Evolutionary conservation across 2,113 vertebrate genomes (phyloP).

Genomic region (Poecilia latipinna): DNA sequence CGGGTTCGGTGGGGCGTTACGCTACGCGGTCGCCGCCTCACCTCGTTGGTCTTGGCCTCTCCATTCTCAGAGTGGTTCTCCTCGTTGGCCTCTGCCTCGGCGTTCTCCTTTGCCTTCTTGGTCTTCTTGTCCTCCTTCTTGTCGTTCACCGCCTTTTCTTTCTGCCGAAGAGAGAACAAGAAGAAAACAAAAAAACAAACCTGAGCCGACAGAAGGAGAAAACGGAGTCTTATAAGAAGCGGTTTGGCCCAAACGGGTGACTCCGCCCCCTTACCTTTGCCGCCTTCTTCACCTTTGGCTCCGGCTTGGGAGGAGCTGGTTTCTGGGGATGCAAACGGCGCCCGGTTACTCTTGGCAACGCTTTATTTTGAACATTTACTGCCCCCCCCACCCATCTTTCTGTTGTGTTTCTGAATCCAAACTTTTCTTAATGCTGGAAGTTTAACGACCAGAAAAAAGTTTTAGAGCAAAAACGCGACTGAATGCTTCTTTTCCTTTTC

Average conservation of each 20-base stretch:
- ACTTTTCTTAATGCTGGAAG: too few relatives aligned
- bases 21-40: conserved; percentile 44
- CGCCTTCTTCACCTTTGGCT: conserved; percentile 90
- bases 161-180: conserved; percentile 72
- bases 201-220: too few relatives aligned
- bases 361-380: not conserved
- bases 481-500: not conserved
- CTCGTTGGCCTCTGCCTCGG: conserved; percentile 87
- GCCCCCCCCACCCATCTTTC: too few relatives aligned
- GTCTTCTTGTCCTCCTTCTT: conserved; percentile 89
- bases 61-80: conserved; percentile 94
- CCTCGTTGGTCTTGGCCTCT: conserved; percentile 91
- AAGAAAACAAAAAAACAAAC: too few relatives aligned
- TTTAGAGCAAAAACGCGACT: too few relatives aligned
- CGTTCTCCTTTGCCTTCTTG: conserved; percentile 89
- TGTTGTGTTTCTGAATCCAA: too few relatives aligned
- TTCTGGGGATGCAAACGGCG: conserved; percentile 72
- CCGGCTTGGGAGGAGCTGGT: conserved; percentile 82
- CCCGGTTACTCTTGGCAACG: accelerated
- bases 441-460: too few relatives aligned
- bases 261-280: conserved; percentile 82
- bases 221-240: too few relatives aligned
- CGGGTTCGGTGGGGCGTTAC: not conserved
- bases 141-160: conserved; percentile 90
- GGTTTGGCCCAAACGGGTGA: too few relatives aligned